Percentiles rank a stretch among this genome's conserved stretches.
Conservation (phyloP, 2,113 vertebrate genomes). For the Rhodinocichla rosea region DNA sequence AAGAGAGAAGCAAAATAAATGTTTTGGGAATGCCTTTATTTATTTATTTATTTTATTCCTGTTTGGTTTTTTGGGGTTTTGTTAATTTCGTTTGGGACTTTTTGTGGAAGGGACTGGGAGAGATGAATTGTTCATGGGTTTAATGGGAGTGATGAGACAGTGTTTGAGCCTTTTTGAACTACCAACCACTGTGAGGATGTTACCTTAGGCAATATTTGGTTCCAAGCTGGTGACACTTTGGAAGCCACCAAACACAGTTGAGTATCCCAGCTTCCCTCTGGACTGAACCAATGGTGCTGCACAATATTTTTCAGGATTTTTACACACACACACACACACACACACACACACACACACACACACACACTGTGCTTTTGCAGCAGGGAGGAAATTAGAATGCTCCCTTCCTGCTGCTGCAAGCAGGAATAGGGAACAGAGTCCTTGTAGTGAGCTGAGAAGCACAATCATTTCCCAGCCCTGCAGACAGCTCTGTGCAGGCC, state of each 20-base stretch:
- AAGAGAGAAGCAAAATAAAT: conserved; percentile 40
- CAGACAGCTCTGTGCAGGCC: background rate
- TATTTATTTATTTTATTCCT: conserved; percentile 73
- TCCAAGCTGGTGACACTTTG: background rate
- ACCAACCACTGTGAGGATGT: background rate
- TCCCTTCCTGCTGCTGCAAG: background rate
- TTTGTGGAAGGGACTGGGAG: background rate
- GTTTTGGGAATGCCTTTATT: conserved; percentile 60
- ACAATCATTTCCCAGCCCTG: background rate
- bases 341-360: too few species aligned
- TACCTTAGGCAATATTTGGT: conserved; percentile 24
- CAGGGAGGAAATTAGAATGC: background rate
- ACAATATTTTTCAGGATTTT: background rate
- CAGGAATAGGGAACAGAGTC: background rate
- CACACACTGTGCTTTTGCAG: background rate
- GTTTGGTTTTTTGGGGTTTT: background rate
- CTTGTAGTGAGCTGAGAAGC: conserved; percentile 34
- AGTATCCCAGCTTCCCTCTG: background rate
- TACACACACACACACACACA: background rate
- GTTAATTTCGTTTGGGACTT: background rate
- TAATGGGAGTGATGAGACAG: background rate
- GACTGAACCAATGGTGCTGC: background rate
- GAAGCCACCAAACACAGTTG: background rate
- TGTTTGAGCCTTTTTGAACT: conserved; percentile 26
- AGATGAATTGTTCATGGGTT: background rate